Conservation (phyloP, 2,888 invertebrate species). For the Chrysomela aeneicollis region DNA sequence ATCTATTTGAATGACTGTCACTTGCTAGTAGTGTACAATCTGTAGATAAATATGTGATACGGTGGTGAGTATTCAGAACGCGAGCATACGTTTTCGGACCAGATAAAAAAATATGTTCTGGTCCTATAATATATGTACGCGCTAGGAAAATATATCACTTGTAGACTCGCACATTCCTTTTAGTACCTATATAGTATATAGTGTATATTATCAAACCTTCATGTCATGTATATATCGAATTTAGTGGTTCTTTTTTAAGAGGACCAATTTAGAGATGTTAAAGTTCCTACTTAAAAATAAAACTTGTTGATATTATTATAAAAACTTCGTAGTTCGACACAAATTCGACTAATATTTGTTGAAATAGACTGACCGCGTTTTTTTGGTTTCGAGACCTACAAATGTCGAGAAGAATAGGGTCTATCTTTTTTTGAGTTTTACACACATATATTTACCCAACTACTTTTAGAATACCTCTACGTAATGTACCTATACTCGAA, state of each 20-base stretch:
- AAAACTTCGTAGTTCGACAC: constrained; percentile 31
- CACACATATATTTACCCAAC: constrained; percentile 48
- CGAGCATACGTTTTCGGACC: neutral
- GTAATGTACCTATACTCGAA: constrained; percentile 21
- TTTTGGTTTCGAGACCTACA: constrained; percentile 44
- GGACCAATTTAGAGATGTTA: constrained; percentile 60
- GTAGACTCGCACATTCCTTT: neutral
- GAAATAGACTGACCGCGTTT: constrained; percentile 42
- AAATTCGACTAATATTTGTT: constrained; percentile 12
- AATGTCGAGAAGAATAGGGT: constrained; percentile 56
- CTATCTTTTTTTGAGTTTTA: constrained; percentile 45
- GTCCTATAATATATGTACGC: neutral
- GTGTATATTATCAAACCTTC: constrained; percentile 23
- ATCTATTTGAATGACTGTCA: constrained; percentile 60
- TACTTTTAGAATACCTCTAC: constrained; percentile 19
- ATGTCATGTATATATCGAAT: constrained; percentile 43
- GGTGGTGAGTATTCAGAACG: constrained; percentile 26
- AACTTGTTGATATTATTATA: constrained; percentile 49
- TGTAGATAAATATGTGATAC: constrained; percentile 55
- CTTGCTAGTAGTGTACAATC: constrained; percentile 53
- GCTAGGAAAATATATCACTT: constrained; percentile 6
- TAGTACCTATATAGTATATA: constrained; percentile 14
- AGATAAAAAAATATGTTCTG: neutral
- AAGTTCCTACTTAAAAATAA: constrained; percentile 58
- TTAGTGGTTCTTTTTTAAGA: constrained; percentile 52